Base-by-base conservation (phyloP, 2,888 invertebrate genomes). In the Mesochorus sp. region DNA sequence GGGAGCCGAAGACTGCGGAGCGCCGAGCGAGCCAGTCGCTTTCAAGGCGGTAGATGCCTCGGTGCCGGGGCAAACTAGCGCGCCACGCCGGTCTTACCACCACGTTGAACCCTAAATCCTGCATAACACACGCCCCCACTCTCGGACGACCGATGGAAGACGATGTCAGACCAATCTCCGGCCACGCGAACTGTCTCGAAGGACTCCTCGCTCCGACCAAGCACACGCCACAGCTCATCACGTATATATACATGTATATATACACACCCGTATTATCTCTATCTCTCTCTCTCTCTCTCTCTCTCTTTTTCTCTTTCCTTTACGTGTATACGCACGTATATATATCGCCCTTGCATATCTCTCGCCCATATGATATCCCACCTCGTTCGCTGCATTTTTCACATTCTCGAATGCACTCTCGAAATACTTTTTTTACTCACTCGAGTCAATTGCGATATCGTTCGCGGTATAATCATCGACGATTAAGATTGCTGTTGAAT, bases 71-170 rank as follows among this genome's bases (percentile, higher is more conserved):
- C 62, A 68, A 73, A 64, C 62, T 68, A 73, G 44, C 64, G 61
- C 73, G 39, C 66, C 70, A 70, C 70, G 62, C 61, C 67, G 66
- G 66, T 71, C 6, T 62, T 76, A 78, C 76, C 76, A 75, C 78
- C 81, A 71, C 80, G 79, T 80, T 73, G 83, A 85, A 87, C 85
- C 86, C 85, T 80, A 86, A 86, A 87, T 84, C 83, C 83, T 83
- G 81, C 82, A 84, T 85, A 81, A 83, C 84, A 78, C 80, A 75
- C 81, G 81, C 82, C 82, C 84, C 82, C 84, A 80, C 86, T 85
- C 85, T 57, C 59, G 55, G 19, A 70, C 76, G 57, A 73, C 76
- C 79, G 72, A 57, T 68, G 68, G 76, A 75, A 76, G 71, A 76
- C 76, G 53, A 71, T 76, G 79, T 79, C 79, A 61, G 79, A 76